Percentiles rank a stretch among this genome's conserved stretches.
phyloP scores from a whole-genome alignment of 2,888 invertebrate genomes.

The Aplocera efformata region DNA sequence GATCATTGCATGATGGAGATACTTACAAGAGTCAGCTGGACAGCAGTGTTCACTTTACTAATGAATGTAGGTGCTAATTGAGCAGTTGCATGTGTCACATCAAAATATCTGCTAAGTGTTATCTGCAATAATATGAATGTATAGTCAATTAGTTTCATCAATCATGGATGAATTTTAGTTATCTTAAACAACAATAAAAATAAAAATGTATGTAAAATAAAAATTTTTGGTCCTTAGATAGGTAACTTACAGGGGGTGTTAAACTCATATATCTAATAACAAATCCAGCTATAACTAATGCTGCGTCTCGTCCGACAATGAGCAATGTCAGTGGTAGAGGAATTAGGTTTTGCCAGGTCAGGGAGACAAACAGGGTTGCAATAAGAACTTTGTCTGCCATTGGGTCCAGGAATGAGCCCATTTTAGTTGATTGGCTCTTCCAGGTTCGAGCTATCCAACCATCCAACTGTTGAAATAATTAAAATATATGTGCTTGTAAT shows the following conservation, averaged over 20 bases:
- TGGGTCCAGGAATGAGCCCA: conserved; percentile 97
- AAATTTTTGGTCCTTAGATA: too few relatives aligned
- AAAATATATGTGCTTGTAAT: background rate
- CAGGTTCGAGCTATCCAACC: conserved; percentile 98
- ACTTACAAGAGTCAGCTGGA: conserved; percentile 88
- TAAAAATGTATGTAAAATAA: background rate
- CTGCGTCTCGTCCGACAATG: conserved; percentile 91
- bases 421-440: conserved; percentile 93
- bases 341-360: conserved; percentile 92
- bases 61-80: conserved; percentile 94
- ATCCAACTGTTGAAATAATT: conserved; percentile 88
- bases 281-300: conserved; percentile 91
- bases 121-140: conserved; percentile 79
- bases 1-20: background rate
- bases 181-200: background rate
- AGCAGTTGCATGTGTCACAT: conserved; percentile 95
- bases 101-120: conserved; percentile 92
- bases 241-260: conserved; percentile 93
- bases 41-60: conserved; percentile 96
- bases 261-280: conserved; percentile 94
- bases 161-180: too few relatives aligned
- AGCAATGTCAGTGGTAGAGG: conserved; percentile 90
- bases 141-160: conserved; percentile 2
- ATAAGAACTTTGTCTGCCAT: conserved; percentile 97
- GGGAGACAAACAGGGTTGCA: conserved; percentile 91